Evolutionary conservation across 2,113 vertebrate genomes (phyloP).

Genomic region (Gadus chalcogrammus): DNA sequence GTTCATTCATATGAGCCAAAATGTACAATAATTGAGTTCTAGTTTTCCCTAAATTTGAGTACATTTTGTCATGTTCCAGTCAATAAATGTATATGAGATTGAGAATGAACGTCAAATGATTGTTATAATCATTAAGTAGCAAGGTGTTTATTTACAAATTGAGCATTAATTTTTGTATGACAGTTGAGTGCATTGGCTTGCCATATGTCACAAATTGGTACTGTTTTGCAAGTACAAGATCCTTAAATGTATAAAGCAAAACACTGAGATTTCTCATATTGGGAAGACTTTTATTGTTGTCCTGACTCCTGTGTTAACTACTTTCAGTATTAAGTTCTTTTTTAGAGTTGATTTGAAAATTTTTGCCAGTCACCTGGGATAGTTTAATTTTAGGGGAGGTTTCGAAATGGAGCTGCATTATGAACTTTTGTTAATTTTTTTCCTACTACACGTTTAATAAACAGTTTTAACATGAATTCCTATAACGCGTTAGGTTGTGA

Average conservation of each 20-base stretch:
- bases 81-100: slow-evolving; percentile 66
- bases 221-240: slow-evolving; percentile 71
- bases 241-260: slow-evolving; percentile 70
- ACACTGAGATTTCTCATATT: slow-evolving; percentile 79
- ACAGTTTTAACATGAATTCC: slow-evolving; percentile 58
- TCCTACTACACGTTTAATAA: slow-evolving; percentile 70
- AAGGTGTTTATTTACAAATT: slow-evolving; percentile 70
- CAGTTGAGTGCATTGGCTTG: slow-evolving; percentile 63
- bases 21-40: slow-evolving; percentile 44
- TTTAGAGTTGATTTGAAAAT: slow-evolving; percentile 48
- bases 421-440: slow-evolving; percentile 68
- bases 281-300: slow-evolving; percentile 73
- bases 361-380: slow-evolving; percentile 58
- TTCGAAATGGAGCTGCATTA: slow-evolving; percentile 61
- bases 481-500: slow-evolving; percentile 53
- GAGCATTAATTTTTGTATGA: slow-evolving; percentile 41
- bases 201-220: slow-evolving; percentile 75
- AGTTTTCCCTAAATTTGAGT: slow-evolving; percentile 27
- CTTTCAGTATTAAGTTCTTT: slow-evolving; percentile 77
- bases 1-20: slow-evolving; percentile 72
- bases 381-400: slow-evolving; percentile 53
- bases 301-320: slow-evolving; percentile 55
- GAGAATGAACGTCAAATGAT: slow-evolving; percentile 45
- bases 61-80: slow-evolving; percentile 47
- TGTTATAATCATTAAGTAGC: slow-evolving; percentile 57